Base-by-base conservation (phyloP, 2,113 vertebrate genomes). In the Athene cunicularia region DNA sequence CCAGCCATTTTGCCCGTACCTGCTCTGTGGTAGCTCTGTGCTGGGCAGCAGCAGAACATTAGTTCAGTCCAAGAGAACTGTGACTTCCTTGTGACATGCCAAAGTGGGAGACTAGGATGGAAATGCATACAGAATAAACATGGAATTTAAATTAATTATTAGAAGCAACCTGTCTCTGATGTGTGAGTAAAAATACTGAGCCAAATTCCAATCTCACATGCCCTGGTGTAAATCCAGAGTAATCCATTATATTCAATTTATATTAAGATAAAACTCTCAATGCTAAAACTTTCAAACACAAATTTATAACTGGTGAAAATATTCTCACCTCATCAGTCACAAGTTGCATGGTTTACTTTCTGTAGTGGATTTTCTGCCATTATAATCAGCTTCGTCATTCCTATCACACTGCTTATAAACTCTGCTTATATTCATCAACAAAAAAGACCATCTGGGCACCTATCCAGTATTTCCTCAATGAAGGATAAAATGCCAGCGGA, bases 301-400 rank as follows among this genome's bases (percentile, higher is more conserved):
- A 67, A 83, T 93, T 76, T 90, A 26, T 55, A 55, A 59, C 50
- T 59, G 18, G 35, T 63, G 26, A 92, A 96, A 90, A 76, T 83
- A 80, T 77, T 94, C 39, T 33, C 75, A 97, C 96, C 59, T 95
- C 72, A 95, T 94, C 68, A 88, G 82, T 96, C 90, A 86, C 43
- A 58, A 77, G 88, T 74, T 70, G 77, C 74, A 80, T 6, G n/a
- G 88, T 93, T 94, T 93, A 90, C 74, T 95, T 94, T 90, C 50
- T 83, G 15, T 76, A 33, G 88, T 50, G 74, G 45, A 62, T 96
- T 96, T 95, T 93, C 71, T 83, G 79, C 59, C 59, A 43, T 90
- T 81, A 80, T 41, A 71, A 33, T 92, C 59, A 76, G 26, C 50
- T 94, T 92, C 96, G 81, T 95, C 82, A 83, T 77, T 93, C 67